Evolutionary conservation across 2,113 vertebrate genomes (phyloP).

Genomic region (Thryonomys swinderianus): DNA sequence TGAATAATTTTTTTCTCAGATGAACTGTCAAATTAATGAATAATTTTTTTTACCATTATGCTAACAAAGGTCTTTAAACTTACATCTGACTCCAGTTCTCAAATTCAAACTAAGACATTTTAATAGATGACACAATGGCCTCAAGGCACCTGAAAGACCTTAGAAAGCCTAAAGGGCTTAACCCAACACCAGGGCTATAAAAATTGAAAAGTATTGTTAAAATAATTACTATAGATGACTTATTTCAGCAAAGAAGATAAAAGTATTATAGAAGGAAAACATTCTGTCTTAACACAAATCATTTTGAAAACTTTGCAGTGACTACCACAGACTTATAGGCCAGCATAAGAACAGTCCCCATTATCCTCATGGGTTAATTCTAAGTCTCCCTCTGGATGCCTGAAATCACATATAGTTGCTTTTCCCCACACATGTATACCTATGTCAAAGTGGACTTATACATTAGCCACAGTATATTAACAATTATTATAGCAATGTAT

Average conservation of each 20-base stretch:
- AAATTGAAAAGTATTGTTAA: background rate
- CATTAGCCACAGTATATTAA: background rate
- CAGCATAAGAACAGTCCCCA: background rate
- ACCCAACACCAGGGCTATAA: background rate
- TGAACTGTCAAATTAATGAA: background rate
- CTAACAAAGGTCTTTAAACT: background rate
- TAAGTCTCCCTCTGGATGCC: background rate
- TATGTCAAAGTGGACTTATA: background rate
- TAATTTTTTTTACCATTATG: background rate
- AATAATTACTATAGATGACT: background rate
- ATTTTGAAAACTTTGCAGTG: background rate
- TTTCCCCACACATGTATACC: background rate
- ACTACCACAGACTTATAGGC: background rate
- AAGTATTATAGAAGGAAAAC: background rate
- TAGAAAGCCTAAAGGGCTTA: conserved; percentile 1
- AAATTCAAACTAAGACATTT: background rate
- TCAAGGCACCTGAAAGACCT: background rate
- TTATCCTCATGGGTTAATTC: no score
- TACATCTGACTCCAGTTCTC: background rate
- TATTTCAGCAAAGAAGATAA: background rate
- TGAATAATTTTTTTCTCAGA: background rate
- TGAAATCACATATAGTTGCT: background rate
- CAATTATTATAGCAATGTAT: background rate
- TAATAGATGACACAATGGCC: background rate
- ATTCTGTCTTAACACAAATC: background rate